A percentile compares a stretch with the other conserved stretches of the same genome.
Conservation (phyloP, 2,797 vertebrate genomes). For the Etheostoma perlongum region DNA sequence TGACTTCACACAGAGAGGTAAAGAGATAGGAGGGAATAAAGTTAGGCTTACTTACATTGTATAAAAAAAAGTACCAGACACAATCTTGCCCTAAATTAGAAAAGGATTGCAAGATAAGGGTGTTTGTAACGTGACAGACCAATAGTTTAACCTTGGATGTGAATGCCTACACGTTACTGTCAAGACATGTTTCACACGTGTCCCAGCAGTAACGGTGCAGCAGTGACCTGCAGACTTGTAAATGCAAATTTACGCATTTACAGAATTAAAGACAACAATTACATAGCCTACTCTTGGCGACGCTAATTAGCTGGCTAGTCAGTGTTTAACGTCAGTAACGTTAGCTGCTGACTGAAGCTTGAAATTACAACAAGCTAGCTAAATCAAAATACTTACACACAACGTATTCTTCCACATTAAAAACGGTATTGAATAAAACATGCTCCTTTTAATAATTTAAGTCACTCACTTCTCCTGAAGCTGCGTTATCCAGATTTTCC, state of each 20-base stretch:
- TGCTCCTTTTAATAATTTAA: neutral
- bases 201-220: neutral
- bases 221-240: too few relatives aligned
- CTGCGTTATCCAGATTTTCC: conserved; percentile 3
- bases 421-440: neutral
- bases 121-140: neutral
- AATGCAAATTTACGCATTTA: neutral
- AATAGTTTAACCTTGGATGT: neutral
- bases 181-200: conserved; percentile 23
- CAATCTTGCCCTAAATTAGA: neutral
- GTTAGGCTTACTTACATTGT: neutral
- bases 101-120: too few relatives aligned
- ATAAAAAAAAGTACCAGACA: conserved; percentile 3
- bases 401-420: neutral
- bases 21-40: neutral
- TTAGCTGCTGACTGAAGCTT: neutral
- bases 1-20: conserved; percentile 55
- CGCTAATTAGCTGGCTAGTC: neutral
- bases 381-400: neutral
- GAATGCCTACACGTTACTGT: conserved; percentile 47
- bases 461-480: conserved; percentile 56
- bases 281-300: neutral
- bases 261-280: neutral
- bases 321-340: conserved; percentile 27
- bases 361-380: neutral